Evolutionary conservation across 2,888 invertebrate species (phyloP).

Genomic region (Altica lythri): DNA sequence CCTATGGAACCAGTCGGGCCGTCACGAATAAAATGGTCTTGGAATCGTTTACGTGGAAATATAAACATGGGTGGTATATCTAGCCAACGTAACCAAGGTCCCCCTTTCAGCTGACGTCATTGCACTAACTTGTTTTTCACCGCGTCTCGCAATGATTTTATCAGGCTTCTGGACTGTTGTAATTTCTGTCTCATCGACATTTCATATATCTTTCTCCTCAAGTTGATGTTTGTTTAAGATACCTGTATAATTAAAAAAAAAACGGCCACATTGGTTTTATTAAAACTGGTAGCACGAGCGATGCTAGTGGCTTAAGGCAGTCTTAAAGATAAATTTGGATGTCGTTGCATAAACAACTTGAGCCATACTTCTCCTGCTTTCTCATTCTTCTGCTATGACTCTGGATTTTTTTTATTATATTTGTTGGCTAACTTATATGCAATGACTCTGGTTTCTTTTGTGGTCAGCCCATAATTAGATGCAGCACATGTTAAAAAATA

Average conservation of each 20-base stretch:
- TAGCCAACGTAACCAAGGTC: no score
- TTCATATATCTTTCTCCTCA: slow-evolving; percentile 11
- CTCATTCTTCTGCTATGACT: slow-evolving; percentile 1
- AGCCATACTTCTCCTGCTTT: slow-evolving; percentile 7
- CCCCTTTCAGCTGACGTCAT: not conserved
- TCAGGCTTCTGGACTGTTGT: slow-evolving; percentile 4
- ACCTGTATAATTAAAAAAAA: slow-evolving; percentile 10
- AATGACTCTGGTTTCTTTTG: slow-evolving; percentile 10
- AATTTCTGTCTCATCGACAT: slow-evolving; percentile 11
- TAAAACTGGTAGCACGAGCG: not conserved
- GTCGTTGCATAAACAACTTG: slow-evolving; percentile 9
- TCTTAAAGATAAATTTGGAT: slow-evolving; percentile 12
- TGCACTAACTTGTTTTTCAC: slow-evolving; percentile 5
- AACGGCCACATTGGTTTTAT: slow-evolving; percentile 7
- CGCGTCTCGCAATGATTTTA: no score
- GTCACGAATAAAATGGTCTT: slow-evolving; percentile 16
- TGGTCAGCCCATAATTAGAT: no score
- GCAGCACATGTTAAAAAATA: no score
- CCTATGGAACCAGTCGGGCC: slow-evolving; percentile 16
- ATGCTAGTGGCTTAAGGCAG: slow-evolving; percentile 7
- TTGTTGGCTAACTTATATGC: slow-evolving; percentile 11
- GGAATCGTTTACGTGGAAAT: slow-evolving; percentile 1
- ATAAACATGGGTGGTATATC: not conserved
- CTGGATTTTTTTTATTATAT: slow-evolving; percentile 14
- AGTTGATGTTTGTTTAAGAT: slow-evolving; percentile 7